Evolutionary conservation across 92 coral and sea anemone species (phyloP), one percentile per base, ranked within the genome.

Genomic region (Parazoanthus atlanticus): DNA sequence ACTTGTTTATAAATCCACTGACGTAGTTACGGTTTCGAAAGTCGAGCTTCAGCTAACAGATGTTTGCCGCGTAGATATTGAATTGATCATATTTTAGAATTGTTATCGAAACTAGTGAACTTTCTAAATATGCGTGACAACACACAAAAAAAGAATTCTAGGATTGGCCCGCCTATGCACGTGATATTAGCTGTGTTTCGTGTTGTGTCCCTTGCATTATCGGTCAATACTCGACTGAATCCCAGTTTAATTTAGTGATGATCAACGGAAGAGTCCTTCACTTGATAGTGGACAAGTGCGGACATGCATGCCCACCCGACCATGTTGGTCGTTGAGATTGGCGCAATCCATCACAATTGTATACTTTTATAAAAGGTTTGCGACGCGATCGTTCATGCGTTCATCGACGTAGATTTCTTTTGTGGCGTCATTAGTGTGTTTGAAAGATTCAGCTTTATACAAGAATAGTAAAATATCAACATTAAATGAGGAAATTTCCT

Each of bases 111-210:
- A 69, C 77, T 56, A 29, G 16, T 43, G 65, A 43, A 29, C 78
- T 36, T 31, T n/a, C 26, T 82, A 67, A n/a, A 70, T 70, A 84
- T 32, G 29, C 65, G 13, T 70, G 87, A 84, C 78, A n/a, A n/a
- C 78, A 46, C 78, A 46, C 28, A 40, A 46, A 17, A 15, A 13
- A 15, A 19, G 5, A 10, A 30, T 25, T 32, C 52, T 41, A 49
- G 67, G 38, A 52, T 76, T 67, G 78, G 32, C 69, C 29, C 66
- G 66, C 87, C 61, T 6, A 21, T 13, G 29, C 78, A 84, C 38
- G 78, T 31, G 52, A 84, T 84, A 84, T 84, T 84, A 76, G 7
- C 47, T 15, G 64, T 17, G 46, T 29, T 17, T 23, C 41, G 31
- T 15, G 1, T 38, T 84, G 28, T 84, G 15, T 17, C 23, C 41